phyloP scores from a whole-genome alignment of 2,113 vertebrate genomes.

The Heterotis niloticus region DNA sequence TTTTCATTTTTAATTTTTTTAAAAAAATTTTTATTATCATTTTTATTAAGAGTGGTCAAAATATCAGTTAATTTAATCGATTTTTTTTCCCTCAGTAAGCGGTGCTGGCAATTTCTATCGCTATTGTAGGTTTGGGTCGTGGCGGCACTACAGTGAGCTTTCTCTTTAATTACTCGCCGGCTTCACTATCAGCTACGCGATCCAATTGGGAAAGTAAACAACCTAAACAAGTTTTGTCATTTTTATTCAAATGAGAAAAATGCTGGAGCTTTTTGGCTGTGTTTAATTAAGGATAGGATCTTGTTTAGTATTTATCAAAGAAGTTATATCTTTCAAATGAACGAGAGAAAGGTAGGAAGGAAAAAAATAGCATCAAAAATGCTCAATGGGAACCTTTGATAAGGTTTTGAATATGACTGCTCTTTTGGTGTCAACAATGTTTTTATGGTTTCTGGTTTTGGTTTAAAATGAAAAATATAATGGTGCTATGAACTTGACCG shows the following conservation, averaged over 20 bases:
- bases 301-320: background rate
- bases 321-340: background rate
- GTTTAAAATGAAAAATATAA: background rate
- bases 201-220: constrained; percentile 15
- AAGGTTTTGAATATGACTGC: background rate
- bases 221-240: constrained; percentile 22
- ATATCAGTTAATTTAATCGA: constrained; percentile 31
- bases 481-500: too few species aligned
- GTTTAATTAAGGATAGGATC: background rate
- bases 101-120: constrained; percentile 22
- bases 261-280: constrained; percentile 25
- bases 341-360: background rate
- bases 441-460: background rate
- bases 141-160: background rate
- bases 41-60: constrained; percentile 18
- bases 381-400: background rate
- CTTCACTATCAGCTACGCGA: constrained; percentile 21
- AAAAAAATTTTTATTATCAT: background rate
- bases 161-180: constrained; percentile 21
- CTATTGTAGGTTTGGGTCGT: constrained; percentile 23
- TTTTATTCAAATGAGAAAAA: constrained; percentile 28
- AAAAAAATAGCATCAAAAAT: background rate
- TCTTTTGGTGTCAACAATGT: background rate
- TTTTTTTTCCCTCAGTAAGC: constrained; percentile 29
- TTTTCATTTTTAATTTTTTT: too few species aligned